Conservation (phyloP, 2,113 vertebrate species). For the Apteryx mantelli region DNA sequence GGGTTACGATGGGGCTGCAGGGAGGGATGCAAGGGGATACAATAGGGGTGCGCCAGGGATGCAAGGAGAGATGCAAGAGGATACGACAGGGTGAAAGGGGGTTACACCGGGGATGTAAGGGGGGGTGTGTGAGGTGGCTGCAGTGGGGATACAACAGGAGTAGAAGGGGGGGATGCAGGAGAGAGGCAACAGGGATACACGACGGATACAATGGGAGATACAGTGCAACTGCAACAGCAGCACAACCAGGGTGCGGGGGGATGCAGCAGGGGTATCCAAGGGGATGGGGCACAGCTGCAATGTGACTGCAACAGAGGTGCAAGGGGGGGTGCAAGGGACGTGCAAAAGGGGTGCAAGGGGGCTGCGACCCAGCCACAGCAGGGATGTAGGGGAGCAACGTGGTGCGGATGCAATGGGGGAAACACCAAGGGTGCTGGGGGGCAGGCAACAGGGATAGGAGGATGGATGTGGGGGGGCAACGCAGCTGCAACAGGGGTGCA, state of each 20-base stretch:
- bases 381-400: neutral
- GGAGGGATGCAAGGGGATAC: no score
- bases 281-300: no score
- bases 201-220: neutral
- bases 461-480: neutral
- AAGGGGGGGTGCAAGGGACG: neutral
- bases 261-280: no score
- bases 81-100: neutral
- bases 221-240: no score
- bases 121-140: neutral
- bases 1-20: neutral
- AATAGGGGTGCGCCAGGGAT: no score
- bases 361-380: neutral
- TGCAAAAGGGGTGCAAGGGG: neutral
- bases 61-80: neutral
- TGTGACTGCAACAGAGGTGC: no score
- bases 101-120: neutral
- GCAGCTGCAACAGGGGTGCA: neutral
- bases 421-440: neutral
- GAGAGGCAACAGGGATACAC: neutral
- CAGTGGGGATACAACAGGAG: neutral
- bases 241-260: no score
- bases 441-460: neutral
- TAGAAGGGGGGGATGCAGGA: neutral
- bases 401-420: conserved; percentile 9